Evolutionary conservation across 2,797 vertebrate species (phyloP).

Genomic region (Phataginus tetradactyla): DNA sequence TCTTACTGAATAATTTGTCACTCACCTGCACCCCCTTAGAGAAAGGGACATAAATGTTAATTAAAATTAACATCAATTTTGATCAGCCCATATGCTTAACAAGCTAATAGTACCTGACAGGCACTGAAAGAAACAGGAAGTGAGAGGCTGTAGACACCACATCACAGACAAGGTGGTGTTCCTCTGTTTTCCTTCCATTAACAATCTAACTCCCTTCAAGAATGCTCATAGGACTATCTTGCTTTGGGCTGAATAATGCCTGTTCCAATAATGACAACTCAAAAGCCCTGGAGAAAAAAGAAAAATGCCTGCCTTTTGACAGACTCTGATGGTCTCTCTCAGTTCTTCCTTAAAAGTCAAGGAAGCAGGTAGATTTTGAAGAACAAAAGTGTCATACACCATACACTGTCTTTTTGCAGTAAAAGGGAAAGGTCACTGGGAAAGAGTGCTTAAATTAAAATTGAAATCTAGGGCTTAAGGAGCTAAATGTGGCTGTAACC

Average conservation of each 20-base stretch:
- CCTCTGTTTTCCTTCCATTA: constrained; percentile 29
- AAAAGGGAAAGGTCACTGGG: constrained; percentile 71
- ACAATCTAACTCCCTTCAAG: neutral
- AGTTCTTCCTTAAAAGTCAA: constrained; percentile 65
- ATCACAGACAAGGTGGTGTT: neutral
- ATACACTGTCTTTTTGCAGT: constrained; percentile 30
- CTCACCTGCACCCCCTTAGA: neutral
- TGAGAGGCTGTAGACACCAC: neutral
- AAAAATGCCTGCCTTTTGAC: neutral
- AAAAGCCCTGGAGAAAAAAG: neutral
- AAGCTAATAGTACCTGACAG: neutral
- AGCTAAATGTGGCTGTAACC: constrained; percentile 72
- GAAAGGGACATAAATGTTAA: neutral
- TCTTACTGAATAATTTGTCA: constrained; percentile 1
- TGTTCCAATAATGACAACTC: neutral
- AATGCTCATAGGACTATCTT: neutral
- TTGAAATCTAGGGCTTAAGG: constrained; percentile 61
- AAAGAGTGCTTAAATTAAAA: constrained; percentile 76
- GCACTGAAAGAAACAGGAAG: neutral
- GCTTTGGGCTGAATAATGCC: constrained; percentile 27
- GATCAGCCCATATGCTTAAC: neutral
- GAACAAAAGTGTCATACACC: constrained; percentile 63
- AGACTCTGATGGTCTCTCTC: neutral
- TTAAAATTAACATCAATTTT: constrained; percentile 46
- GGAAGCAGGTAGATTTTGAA: constrained; percentile 51